These are phyloP conservation scores for Microcaecilia unicolor DNA, from an alignment of 2,797 vertebrate genomes.

Conservation along the genomic window DNA sequence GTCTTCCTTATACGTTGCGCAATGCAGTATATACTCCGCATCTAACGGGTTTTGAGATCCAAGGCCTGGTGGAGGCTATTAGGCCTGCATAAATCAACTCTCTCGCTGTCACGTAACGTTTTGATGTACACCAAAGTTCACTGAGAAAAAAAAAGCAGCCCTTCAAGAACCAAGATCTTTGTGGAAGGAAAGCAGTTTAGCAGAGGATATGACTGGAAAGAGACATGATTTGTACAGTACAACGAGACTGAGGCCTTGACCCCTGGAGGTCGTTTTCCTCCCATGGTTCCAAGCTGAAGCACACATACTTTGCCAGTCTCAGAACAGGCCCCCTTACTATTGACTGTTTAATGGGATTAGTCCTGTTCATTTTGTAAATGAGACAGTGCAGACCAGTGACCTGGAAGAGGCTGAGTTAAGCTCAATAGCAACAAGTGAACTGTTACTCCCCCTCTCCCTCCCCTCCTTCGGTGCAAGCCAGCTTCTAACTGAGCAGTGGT, in stretches of 20 bases:
- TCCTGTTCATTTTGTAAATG: conserved; percentile 31
- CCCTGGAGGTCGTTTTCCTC: conserved; percentile 20
- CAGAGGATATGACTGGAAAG: not conserved
- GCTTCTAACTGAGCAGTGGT: no score
- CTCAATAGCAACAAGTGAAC: no score
- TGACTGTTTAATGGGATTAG: conserved; percentile 41
- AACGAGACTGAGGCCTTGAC: conserved; percentile 20
- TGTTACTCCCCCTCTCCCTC: no score
- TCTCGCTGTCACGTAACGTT: no score
- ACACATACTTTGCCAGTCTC: conserved; percentile 15
- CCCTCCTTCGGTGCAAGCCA: no score
- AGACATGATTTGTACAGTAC: conserved; percentile 4
- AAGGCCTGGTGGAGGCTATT: no score
- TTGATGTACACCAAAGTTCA: not conserved
- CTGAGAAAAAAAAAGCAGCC: not conserved
- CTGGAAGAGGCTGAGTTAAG: conserved; percentile 31
- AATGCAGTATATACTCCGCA: no score
- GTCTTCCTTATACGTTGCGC: no score
- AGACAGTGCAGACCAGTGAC: conserved; percentile 28
- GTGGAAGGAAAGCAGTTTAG: not conserved
- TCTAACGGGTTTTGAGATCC: no score
- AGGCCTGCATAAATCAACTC: no score
- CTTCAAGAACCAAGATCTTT: no score
- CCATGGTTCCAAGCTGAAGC: not conserved
- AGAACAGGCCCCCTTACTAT: conserved; percentile 25